These are phyloP conservation scores for Anastrepha obliqua DNA, from an alignment of 1,140 invertebrate genomes.

Conservation along the genomic window DNA sequence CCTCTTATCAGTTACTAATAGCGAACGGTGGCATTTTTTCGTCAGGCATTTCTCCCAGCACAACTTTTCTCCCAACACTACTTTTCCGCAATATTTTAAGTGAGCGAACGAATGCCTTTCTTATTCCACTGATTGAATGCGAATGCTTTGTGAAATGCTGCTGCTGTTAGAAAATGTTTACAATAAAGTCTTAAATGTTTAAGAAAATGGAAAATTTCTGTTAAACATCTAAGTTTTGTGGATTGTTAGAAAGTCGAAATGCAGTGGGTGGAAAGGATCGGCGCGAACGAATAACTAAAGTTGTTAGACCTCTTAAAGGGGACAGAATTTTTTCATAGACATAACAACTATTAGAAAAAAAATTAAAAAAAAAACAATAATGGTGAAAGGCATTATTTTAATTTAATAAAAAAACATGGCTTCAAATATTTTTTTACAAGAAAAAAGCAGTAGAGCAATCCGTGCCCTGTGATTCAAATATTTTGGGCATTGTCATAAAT, in stretches of 20 bases:
- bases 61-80: neutral
- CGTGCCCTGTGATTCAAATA: no score
- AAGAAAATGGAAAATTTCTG: neutral
- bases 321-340: no score
- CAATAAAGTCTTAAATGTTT: constrained; percentile 12
- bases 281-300: no score
- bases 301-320: no score
- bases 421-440: no score
- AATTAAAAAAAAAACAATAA: no score
- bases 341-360: no score
- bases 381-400: no score
- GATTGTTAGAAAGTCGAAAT: neutral
- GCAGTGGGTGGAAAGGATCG: neutral
- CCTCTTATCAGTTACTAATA: neutral
- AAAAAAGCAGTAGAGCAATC: no score
- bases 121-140: neutral
- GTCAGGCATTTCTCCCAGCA: neutral
- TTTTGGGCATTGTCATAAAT: no score
- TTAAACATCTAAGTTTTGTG: neutral
- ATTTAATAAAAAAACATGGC: no score
- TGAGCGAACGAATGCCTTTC: no score
- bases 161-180: neutral
- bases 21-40: constrained; percentile 7
- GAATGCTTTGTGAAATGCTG: neutral
- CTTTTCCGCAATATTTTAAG: neutral